These are phyloP conservation scores for Tachystola acroxantha DNA, from an alignment of 2,888 invertebrate genomes.

Conservation along the genomic window DNA sequence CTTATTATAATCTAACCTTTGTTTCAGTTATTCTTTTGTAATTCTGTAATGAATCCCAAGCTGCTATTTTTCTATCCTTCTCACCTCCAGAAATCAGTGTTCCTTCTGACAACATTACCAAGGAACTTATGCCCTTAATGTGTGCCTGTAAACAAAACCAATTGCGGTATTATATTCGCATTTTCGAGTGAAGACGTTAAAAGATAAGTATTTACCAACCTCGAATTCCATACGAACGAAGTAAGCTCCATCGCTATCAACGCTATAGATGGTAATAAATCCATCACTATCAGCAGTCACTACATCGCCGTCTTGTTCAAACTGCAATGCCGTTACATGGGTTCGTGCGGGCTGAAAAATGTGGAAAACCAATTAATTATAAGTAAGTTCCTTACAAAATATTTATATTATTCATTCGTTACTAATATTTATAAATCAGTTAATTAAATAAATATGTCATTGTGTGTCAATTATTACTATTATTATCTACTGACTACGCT, in stretches of 20 bases:
- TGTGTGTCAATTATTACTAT: no score
- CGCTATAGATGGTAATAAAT: conserved; percentile 93
- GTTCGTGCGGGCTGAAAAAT: conserved; percentile 85
- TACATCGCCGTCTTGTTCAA: conserved; percentile 94
- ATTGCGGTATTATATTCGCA: no score
- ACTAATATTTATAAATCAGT: no score
- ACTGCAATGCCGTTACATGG: conserved; percentile 91
- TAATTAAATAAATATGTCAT: no score
- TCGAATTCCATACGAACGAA: conserved; percentile 94
- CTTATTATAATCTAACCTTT: conserved; percentile 77
- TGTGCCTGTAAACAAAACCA: conserved; percentile 82
- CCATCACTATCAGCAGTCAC: conserved; percentile 96
- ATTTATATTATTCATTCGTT: no score
- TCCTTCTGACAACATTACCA: conserved; percentile 93
- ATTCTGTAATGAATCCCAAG: conserved; percentile 94
- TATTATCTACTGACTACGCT: no score
- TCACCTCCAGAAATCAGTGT: conserved; percentile 94
- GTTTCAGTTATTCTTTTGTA: conserved; percentile 94
- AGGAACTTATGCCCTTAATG: conserved; percentile 90
- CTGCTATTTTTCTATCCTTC: conserved; percentile 92
- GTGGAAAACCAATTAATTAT: no score
- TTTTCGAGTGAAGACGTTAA: no score
- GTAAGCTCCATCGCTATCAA: conserved; percentile 92
- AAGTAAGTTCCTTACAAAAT: no score
- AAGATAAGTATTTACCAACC: conserved; percentile 51